These are phyloP conservation scores for Scaptomyza montana DNA, from an alignment of 1,140 invertebrate genomes.

Conservation along the genomic window DNA sequence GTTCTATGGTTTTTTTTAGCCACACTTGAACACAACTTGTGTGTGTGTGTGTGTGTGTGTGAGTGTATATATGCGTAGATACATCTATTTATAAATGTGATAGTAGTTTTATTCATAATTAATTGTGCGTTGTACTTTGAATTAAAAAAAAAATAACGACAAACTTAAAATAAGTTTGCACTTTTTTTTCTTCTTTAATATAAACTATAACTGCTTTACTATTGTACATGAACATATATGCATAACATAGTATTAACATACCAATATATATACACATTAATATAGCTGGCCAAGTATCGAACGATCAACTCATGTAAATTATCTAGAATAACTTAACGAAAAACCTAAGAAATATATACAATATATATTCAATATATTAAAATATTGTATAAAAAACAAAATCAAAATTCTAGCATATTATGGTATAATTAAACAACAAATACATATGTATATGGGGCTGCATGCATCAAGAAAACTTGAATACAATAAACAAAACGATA, in stretches of 20 bases:
- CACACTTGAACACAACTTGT: not conserved
- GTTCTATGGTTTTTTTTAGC: not conserved
- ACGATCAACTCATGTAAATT: slow-evolving; percentile 52
- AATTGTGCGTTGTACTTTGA: slow-evolving; percentile 54
- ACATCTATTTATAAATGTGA: slow-evolving; percentile 77
- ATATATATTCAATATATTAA: slow-evolving; percentile 33
- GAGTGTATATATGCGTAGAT: slow-evolving; percentile 21
- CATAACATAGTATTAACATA: slow-evolving; percentile 42
- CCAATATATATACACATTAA: slow-evolving; percentile 19
- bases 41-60: not conserved
- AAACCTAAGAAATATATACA: slow-evolving; percentile 28
- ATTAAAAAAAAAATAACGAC: slow-evolving; percentile 26
- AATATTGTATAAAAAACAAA: slow-evolving; percentile 52
- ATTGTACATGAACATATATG: slow-evolving; percentile 50
- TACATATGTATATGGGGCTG: slow-evolving; percentile 55
- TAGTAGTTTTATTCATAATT: slow-evolving; percentile 76
- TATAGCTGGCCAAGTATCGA: slow-evolving; percentile 33
- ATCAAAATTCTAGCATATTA: slow-evolving; percentile 68
- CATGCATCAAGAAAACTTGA: slow-evolving; percentile 58
- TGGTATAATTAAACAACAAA: slow-evolving; percentile 38
- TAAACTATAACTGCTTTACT: slow-evolving; percentile 29
- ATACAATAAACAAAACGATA: slow-evolving; percentile 15
- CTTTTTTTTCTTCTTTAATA: slow-evolving; percentile 13
- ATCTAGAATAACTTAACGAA: slow-evolving; percentile 36
- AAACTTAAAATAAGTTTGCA: slow-evolving; percentile 25